Conservation (phyloP, 2,888 invertebrate species). For the Temnothorax ravouxi region DNA sequence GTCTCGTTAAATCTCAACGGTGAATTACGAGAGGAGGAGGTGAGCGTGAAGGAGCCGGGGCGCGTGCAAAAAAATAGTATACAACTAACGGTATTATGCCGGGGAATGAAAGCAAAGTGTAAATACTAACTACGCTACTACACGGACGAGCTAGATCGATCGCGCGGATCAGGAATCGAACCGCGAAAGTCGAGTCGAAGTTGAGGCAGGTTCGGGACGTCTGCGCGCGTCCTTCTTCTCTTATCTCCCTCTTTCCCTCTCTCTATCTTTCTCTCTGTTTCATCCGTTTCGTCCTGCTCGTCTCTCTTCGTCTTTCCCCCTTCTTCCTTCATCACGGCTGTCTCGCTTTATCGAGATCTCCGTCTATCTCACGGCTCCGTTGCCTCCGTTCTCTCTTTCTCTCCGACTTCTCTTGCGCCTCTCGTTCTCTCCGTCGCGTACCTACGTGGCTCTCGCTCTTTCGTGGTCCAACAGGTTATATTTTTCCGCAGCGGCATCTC, state of each 20-base stretch:
- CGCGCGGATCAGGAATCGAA: constrained; percentile 83
- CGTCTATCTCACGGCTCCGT: constrained; percentile 39
- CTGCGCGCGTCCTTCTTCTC: constrained; percentile 73
- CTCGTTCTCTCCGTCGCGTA: constrained; percentile 61
- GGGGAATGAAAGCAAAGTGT: constrained; percentile 55
- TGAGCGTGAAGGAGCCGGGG: neutral
- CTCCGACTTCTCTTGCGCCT: constrained; percentile 49
- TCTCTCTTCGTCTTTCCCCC: constrained; percentile 53
- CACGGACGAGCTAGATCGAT: constrained; percentile 79
- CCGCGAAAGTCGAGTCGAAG: constrained; percentile 83
- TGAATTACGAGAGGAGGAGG: neutral
- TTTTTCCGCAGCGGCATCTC: constrained; percentile 80
- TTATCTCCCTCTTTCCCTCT: constrained; percentile 41
- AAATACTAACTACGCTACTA: constrained; percentile 71
- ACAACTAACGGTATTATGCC: constrained; percentile 30
- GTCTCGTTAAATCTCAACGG: constrained; percentile 17
- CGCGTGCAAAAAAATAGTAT: constrained; percentile 22
- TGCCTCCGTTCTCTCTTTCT: constrained; percentile 56
- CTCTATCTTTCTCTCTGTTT: constrained; percentile 41
- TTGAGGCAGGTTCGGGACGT: constrained; percentile 85
- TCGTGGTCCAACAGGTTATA: constrained; percentile 86
- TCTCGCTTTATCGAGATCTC: constrained; percentile 60
- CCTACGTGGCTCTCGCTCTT: constrained; percentile 75
- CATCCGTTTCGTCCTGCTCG: constrained; percentile 51
- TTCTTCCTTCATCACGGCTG: constrained; percentile 61